Evolutionary conservation across 2,888 invertebrate genomes (phyloP), one percentile per base, ranked within the genome.

Genomic region (Scaptomyza flava): DNA sequence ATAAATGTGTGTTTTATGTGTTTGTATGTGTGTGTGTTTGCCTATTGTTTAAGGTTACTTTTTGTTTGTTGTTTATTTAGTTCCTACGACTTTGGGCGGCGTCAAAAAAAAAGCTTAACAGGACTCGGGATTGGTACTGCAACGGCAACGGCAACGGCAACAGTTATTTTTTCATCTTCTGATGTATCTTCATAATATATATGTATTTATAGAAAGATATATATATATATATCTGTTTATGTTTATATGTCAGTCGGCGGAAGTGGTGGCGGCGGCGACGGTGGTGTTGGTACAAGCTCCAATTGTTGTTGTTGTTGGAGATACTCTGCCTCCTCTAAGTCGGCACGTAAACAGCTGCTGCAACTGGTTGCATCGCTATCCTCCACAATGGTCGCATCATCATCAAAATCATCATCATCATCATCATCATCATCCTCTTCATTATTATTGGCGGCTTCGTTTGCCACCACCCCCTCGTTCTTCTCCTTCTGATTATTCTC

Each of bases 321-420:
- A 5, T 57, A 64, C 9, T 65, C 70, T 3, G 65, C 64, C 12
- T 83, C 83, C 20, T 83, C 84, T 6, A 68, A 11, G 12, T 80
- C 84, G 42, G 81, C 84, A 14, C 82, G 84, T 6, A 62, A 66
- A 48, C 87, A 82, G 47, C 87, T 87, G 46, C 82, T 82, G 59
- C 82, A 82, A 59, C 82, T 82, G 47, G 87, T 82, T 59, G 82
- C 82, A 84, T 82, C 82, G 67, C 82, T 82, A 30, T 82, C 82
- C 46, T 82, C 82, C 17, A 82, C 84, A 9, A 87, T 86, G 31
- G 81, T 81, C n/a, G 54, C 81, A 51, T 71, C 84, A 27, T 83
- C 83, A 27, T 81, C 79, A 0, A 68, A 66, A 23, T 75, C 77
- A 0, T 70, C 79, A 0, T 68, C 61, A 0, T 72, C 72, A 0